Evolutionary conservation across 1,140 invertebrate species (phyloP).

Genomic region (Drosophila teissieri): DNA sequence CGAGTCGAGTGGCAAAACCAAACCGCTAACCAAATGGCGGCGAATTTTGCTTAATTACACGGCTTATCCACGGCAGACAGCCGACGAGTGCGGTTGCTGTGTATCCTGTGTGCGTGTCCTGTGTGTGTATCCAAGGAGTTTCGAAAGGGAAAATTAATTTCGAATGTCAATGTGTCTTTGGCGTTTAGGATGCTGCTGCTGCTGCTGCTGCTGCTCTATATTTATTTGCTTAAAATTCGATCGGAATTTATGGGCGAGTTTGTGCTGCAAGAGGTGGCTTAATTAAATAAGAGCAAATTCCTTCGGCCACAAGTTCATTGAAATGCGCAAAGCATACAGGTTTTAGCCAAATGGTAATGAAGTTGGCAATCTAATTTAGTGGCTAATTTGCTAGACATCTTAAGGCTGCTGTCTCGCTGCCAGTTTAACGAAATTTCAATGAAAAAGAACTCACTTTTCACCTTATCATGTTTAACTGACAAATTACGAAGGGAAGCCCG

Average conservation of each 20-base stretch:
- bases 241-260: conserved; percentile 42
- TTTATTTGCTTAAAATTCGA: conserved; percentile 53
- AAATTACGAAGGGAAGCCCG: conserved; percentile 26
- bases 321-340: conserved; percentile 41
- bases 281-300: conserved; percentile 71
- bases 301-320: conserved; percentile 42
- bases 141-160: conserved; percentile 61
- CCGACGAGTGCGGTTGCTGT: conserved; percentile 38
- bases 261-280: conserved; percentile 40
- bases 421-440: conserved; percentile 37
- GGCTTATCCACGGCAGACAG: conserved; percentile 40
- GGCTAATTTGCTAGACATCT: conserved; percentile 61
- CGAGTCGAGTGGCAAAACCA: conserved; percentile 53
- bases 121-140: not conserved
- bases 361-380: conserved; percentile 35
- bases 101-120: too few species aligned
- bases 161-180: conserved; percentile 5
- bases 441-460: conserved; percentile 41
- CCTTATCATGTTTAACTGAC: conserved; percentile 64
- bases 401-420: conserved; percentile 9
- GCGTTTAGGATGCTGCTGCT: not conserved
- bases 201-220: conserved; percentile 23
- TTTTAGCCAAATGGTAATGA: conserved; percentile 56
- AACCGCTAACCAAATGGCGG: conserved; percentile 57
- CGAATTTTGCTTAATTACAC: conserved; percentile 50